A percentile compares a stretch with the other conserved stretches of the same genome.
These are phyloP conservation scores for Eleginops maclovinus DNA, from an alignment of 2,113 vertebrate genomes.

Conservation along the genomic window DNA sequence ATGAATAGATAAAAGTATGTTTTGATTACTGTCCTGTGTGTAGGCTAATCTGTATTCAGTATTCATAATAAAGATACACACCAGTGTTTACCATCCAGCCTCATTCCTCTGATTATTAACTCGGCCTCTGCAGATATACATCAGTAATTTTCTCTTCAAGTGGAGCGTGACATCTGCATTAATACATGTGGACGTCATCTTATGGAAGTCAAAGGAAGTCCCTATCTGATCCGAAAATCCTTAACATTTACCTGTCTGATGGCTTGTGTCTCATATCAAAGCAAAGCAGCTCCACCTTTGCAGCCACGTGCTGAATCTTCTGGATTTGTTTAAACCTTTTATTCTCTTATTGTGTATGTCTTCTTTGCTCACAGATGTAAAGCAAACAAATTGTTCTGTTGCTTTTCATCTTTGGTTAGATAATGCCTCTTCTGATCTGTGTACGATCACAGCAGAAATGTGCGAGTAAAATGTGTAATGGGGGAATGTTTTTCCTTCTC, in stretches of 20 bases:
- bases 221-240: slow-evolving; percentile 12
- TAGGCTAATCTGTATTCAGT: slow-evolving; percentile 76
- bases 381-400: slow-evolving; percentile 37
- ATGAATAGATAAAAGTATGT: slow-evolving; percentile 71
- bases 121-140: neutral
- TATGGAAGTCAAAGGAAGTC: neutral
- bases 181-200: neutral
- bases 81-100: slow-evolving; percentile 56
- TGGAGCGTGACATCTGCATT: neutral
- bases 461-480: slow-evolving; percentile 23
- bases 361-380: slow-evolving; percentile 11
- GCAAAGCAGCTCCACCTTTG: slow-evolving; percentile 27
- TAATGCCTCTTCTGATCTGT: slow-evolving; percentile 25
- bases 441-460: slow-evolving; percentile 27
- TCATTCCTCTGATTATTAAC: slow-evolving; percentile 22
- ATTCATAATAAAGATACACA: slow-evolving; percentile 81
- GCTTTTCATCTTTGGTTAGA: slow-evolving; percentile 37
- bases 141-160: slow-evolving; percentile 15
- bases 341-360: slow-evolving; percentile 7
- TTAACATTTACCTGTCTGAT: slow-evolving; percentile 13
- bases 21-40: slow-evolving; percentile 69
- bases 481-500: slow-evolving; percentile 41
- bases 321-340: slow-evolving; percentile 17
- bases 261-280: slow-evolving; percentile 36
- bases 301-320: slow-evolving; percentile 12